Evolutionary conservation across 30 jellyfish, hydroid and myxozoan species (phyloP).

Genomic region (Aurelia coerulea): DNA sequence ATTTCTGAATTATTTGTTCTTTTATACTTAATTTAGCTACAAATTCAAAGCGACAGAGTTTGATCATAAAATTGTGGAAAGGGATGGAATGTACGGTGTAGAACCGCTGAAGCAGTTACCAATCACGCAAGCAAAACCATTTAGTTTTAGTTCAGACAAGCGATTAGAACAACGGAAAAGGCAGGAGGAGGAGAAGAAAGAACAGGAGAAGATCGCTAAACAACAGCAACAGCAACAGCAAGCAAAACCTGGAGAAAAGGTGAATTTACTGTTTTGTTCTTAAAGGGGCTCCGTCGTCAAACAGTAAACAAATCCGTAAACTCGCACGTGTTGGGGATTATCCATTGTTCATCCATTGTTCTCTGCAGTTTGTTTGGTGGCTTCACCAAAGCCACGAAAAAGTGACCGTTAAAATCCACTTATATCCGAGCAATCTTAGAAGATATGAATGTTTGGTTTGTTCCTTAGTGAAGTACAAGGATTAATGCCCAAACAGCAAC

Average conservation of each 20-base stretch:
- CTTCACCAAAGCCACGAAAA: no score
- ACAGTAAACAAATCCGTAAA: no score
- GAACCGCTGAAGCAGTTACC: constrained; percentile 57
- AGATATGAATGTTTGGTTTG: no score
- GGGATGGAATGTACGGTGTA: constrained; percentile 79
- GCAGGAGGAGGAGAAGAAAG: constrained; percentile 56
- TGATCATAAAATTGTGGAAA: constrained; percentile 70
- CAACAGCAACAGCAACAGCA: constrained; percentile 17
- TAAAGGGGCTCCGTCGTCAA: no score
- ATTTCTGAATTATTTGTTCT: background rate
- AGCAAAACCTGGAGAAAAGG: constrained; percentile 21
- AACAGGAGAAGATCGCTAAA: constrained; percentile 6
- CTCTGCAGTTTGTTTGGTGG: no score
- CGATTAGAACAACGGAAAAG: constrained; percentile 69
- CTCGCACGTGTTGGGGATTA: no score
- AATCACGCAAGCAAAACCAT: constrained; percentile 76
- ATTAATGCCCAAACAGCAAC: no score
- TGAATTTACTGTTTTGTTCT: background rate
- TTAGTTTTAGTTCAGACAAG: constrained; percentile 71
- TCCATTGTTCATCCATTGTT: no score
- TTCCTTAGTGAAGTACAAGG: no score
- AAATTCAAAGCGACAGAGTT: constrained; percentile 88
- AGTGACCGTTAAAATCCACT: no score
- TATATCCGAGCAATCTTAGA: no score
- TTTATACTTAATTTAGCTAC: constrained; percentile 26